Evolutionary conservation across 1,140 invertebrate genomes (phyloP).

Genomic region (Hylaeus volcanicus): DNA sequence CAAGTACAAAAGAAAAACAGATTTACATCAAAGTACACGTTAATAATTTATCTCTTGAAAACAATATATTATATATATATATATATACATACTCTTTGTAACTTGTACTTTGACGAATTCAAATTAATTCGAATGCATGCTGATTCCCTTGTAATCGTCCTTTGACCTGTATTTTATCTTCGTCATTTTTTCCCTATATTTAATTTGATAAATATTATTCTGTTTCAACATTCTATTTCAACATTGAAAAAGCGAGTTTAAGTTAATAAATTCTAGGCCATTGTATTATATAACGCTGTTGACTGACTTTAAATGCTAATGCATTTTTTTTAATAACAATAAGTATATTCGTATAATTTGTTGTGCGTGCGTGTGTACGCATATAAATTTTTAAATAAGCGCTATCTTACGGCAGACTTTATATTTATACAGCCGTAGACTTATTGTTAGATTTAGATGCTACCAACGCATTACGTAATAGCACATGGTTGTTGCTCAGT

Average conservation of each 20-base stretch:
- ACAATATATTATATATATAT: background rate
- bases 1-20: background rate
- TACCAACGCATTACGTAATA: slow-evolving; percentile 30
- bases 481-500: background rate
- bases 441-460: no score
- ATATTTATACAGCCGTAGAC: background rate
- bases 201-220: background rate
- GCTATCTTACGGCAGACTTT: background rate
- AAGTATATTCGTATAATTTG: no score
- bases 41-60: background rate
- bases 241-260: background rate
- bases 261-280: background rate
- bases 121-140: background rate
- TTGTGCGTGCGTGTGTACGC: no score
- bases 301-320: no score
- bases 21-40: background rate
- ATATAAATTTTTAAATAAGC: no score
- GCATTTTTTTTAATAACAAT: no score
- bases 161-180: background rate
- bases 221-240: no score
- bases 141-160: background rate
- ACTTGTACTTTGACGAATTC: background rate
- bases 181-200: background rate
- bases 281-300: no score
- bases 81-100: background rate